A percentile compares a stretch with the other conserved stretches of the same genome.
Conservation (phyloP, 2,113 vertebrate genomes). For the Hydrochoerus hydrochaeris region DNA sequence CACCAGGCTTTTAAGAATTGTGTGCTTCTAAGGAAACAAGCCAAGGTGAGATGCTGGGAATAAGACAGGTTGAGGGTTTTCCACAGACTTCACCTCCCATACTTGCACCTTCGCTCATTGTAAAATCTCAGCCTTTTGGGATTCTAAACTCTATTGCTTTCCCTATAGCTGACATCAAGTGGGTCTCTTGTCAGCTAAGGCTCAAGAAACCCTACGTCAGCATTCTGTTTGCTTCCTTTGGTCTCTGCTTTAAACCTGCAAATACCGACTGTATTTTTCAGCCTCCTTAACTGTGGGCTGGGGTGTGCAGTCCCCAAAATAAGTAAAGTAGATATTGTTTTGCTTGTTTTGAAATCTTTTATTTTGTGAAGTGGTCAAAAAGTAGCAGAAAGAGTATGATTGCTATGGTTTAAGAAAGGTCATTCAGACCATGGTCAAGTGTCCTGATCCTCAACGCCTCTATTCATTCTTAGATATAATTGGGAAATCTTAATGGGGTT, state of each 20-base stretch:
- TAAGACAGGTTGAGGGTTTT: not conserved
- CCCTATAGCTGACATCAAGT: not conserved
- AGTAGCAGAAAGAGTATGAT: not conserved
- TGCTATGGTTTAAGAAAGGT: not conserved
- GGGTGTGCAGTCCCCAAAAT: not conserved
- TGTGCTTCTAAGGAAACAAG: not conserved
- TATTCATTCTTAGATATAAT: not conserved
- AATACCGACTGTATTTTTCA: not conserved
- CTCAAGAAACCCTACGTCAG: not conserved
- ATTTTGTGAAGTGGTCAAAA: not conserved
- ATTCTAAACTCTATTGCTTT: not conserved
- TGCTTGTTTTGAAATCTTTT: not conserved
- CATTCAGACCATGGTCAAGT: not conserved
- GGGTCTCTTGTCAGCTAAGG: not conserved
- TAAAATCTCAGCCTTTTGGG: not conserved
- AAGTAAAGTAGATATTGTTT: not conserved
- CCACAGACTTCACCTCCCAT: not conserved
- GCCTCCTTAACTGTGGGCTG: not conserved
- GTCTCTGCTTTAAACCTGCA: not conserved
- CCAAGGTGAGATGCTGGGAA: not conserved
- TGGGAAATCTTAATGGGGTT: not conserved
- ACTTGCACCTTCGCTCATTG: not conserved
- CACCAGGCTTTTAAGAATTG: not conserved
- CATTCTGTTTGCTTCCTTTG: not conserved
- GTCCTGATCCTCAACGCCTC: not conserved